phyloP scores from a whole-genome alignment of 1,140 invertebrate species.

The Trichomalopsis sarcophagae region DNA sequence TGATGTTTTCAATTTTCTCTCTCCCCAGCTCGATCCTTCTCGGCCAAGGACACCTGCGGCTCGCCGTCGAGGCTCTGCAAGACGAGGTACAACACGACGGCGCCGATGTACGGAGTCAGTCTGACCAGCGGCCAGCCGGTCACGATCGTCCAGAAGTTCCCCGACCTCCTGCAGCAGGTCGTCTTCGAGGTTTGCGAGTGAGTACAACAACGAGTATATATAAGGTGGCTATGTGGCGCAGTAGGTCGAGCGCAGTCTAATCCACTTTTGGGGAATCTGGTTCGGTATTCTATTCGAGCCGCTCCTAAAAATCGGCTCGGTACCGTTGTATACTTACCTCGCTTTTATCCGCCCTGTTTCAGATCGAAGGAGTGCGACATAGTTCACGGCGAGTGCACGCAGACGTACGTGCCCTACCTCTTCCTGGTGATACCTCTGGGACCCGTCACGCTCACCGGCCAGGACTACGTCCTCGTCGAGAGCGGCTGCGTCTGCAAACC shows the following conservation, averaged over 20 bases:
- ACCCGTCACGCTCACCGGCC: conserved; percentile 91
- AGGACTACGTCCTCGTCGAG: conserved; percentile 94
- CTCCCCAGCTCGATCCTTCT: conserved; percentile 62
- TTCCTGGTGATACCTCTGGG: conserved; percentile 93
- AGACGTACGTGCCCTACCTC: conserved; percentile 93
- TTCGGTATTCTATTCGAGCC: conserved; percentile 19
- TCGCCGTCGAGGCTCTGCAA: conserved; percentile 87
- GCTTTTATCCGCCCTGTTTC: conserved; percentile 47
- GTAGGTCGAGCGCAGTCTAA: conserved; percentile 6
- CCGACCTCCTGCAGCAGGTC: conserved; percentile 93
- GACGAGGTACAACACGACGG: conserved; percentile 93
- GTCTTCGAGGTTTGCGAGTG: conserved; percentile 88
- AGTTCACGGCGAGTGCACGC: conserved; percentile 90
- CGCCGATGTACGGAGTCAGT: conserved; percentile 94
- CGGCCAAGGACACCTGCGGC: conserved; percentile 75
- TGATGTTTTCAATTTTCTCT: not conserved
- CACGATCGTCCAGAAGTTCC: conserved; percentile 95
- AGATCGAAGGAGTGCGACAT: conserved; percentile 91
- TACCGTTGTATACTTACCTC: no score
- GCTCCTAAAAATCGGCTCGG: not conserved
- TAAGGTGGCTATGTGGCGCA: not conserved
- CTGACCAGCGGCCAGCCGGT: conserved; percentile 93
- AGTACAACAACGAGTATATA: conserved; percentile 63
- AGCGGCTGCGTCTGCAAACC: conserved; percentile 94
- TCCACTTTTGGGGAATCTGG: conserved; percentile 29